Evolutionary conservation across 2,113 vertebrate genomes (phyloP).

Genomic region (Rhinopomastus cyanomelas): DNA sequence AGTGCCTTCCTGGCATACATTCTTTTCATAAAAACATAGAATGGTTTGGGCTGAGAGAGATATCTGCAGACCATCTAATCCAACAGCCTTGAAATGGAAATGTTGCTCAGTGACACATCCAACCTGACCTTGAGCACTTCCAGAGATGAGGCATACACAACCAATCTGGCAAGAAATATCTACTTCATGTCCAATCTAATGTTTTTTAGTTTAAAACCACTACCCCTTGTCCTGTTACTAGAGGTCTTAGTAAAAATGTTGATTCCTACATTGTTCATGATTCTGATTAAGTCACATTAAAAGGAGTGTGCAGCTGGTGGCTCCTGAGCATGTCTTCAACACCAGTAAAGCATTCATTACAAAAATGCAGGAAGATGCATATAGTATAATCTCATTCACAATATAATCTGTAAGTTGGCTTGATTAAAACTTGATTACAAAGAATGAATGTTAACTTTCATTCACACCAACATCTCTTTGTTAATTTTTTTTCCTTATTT

Average conservation of each 20-base stretch:
- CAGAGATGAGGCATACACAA: neutral
- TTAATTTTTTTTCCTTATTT: neutral
- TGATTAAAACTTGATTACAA: neutral
- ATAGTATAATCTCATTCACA: too few species aligned
- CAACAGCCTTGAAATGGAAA: neutral
- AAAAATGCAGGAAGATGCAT: too few species aligned
- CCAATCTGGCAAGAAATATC: neutral
- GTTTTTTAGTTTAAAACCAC: neutral
- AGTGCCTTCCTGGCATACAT: fast-evolving
- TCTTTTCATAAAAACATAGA: neutral
- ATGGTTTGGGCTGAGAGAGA: neutral
- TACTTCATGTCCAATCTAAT: neutral
- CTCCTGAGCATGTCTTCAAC: too few species aligned
- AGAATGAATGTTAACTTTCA: neutral
- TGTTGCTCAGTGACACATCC: neutral
- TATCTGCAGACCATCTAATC: neutral
- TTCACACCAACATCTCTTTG: neutral
- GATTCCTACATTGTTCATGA: too few species aligned
- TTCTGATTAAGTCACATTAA: too few species aligned
- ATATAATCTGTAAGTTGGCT: too few species aligned
- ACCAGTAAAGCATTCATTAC: too few species aligned
- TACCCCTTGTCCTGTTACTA: neutral
- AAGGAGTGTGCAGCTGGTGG: too few species aligned
- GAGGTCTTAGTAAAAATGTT: neutral
- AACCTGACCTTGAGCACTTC: neutral